These are phyloP conservation scores for Temnothorax nylanderi DNA, from an alignment of 1,140 invertebrate genomes.

Conservation along the genomic window DNA sequence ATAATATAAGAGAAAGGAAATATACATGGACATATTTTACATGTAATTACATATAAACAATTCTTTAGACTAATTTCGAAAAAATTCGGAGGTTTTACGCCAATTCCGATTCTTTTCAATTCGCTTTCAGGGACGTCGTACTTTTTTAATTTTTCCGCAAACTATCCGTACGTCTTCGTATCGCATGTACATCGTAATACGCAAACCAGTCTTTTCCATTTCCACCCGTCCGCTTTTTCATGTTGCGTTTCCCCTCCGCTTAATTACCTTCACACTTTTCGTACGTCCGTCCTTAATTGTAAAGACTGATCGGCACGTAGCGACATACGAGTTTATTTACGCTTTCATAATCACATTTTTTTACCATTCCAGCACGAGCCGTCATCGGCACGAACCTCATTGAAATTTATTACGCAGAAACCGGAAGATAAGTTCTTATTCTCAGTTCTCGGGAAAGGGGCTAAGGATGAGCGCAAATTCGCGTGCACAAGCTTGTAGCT, in stretches of 20 bases:
- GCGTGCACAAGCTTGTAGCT: not conserved
- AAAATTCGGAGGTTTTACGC: not conserved
- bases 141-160: not conserved
- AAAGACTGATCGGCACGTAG: not conserved
- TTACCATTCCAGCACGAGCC: conserved; percentile 20
- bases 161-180: not conserved
- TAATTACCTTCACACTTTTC: not conserved
- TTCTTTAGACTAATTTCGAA: not conserved
- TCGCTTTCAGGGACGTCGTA: not conserved
- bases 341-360: not conserved
- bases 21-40: too few species aligned
- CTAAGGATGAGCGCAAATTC: not conserved
- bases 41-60: not conserved
- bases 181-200: conserved; percentile 3
- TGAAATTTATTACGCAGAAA: conserved; percentile 24
- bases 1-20: too few species aligned
- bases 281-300: conserved; percentile 12
- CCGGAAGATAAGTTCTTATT: not conserved
- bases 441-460: not conserved
- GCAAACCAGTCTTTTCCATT: not conserved
- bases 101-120: not conserved
- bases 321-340: not conserved
- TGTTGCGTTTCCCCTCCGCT: not conserved
- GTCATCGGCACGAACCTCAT: conserved; percentile 7
- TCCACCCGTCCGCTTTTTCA: not conserved